These are phyloP conservation scores for Fregetta grallaria DNA, from an alignment of 2,113 vertebrate genomes.

Conservation along the genomic window DNA sequence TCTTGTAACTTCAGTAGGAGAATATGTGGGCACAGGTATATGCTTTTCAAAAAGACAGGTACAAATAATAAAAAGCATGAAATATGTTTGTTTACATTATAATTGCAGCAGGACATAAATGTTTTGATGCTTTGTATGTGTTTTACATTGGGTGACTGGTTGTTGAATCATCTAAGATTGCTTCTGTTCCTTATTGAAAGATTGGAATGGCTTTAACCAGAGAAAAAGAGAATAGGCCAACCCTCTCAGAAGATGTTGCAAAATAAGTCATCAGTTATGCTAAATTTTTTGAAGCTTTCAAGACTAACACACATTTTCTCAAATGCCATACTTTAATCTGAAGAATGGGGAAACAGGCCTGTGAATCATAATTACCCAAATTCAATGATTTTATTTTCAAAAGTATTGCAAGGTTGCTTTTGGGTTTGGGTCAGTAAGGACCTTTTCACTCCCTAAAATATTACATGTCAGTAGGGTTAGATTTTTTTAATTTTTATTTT, in stretches of 20 bases:
- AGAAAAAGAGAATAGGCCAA: not conserved
- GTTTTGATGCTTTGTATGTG: not conserved
- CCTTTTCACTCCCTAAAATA: not conserved
- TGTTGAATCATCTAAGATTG: not conserved
- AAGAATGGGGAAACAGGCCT: not conserved
- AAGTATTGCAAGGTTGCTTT: not conserved
- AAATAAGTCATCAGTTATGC: not conserved
- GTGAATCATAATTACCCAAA: not conserved
- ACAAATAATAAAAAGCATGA: not conserved
- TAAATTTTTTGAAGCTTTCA: not conserved
- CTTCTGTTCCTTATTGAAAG: not conserved
- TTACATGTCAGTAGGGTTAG: not conserved
- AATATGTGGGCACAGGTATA: accelerated
- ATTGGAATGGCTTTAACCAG: not conserved
- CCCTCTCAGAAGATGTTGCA: not conserved
- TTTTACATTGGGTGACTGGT: not conserved
- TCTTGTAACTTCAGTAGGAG: not conserved
- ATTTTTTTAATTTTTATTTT: not conserved
- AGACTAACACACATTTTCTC: not conserved
- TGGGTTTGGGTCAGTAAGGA: not conserved
- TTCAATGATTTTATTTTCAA: not conserved
- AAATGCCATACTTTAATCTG: not conserved
- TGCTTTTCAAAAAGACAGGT: not conserved
- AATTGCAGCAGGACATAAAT: not conserved
- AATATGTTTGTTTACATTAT: not conserved